These are phyloP conservation scores for Astatoreochromis straeleni DNA, from an alignment of 2,113 vertebrate genomes.

Conservation along the genomic window DNA sequence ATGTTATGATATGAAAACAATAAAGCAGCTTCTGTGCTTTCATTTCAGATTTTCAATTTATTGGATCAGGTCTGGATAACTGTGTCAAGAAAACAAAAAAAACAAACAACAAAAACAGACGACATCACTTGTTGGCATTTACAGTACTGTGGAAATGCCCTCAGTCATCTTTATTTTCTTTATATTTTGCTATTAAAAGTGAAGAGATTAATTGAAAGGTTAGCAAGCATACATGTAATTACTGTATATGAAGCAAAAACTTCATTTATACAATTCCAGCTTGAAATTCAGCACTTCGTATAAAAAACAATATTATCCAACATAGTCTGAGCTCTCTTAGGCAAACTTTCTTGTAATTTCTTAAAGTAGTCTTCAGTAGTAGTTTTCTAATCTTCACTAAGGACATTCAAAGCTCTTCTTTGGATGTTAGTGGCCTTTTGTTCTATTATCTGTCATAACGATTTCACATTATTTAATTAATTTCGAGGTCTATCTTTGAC, in stretches of 20 bases:
- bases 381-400: background rate
- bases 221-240: background rate
- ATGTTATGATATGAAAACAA: background rate
- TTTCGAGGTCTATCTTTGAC: background rate
- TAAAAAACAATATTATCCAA: background rate
- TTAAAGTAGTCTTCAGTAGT: background rate
- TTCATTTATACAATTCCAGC: accelerated
- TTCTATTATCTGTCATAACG: background rate
- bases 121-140: background rate
- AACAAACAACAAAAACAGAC: background rate
- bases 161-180: background rate
- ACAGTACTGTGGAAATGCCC: background rate
- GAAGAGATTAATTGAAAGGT: background rate
- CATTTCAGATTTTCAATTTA: background rate
- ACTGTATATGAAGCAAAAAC: background rate
- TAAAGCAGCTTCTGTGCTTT: background rate
- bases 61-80: background rate
- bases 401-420: background rate
- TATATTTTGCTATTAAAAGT: background rate
- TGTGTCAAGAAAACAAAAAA: background rate
- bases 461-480: background rate
- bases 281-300: background rate
- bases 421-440: background rate
- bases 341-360: background rate
- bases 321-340: background rate